Conservation (phyloP, 2,113 vertebrate species). For the Pygoscelis antarcticus region DNA sequence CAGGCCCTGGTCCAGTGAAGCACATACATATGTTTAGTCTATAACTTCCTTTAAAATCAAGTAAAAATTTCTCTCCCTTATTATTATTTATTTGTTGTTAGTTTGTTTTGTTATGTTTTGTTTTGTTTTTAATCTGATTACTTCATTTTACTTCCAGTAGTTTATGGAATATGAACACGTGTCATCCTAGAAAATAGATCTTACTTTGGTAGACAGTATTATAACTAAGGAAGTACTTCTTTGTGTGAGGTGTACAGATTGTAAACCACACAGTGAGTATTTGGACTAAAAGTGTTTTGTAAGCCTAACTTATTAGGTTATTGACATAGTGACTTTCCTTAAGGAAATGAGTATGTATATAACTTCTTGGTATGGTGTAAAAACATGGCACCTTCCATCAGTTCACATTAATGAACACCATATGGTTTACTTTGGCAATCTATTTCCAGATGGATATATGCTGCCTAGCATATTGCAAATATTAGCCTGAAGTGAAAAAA, state of each 20-base stretch:
- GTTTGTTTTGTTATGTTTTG: background rate
- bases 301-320: background rate
- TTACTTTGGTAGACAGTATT: background rate
- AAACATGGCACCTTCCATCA: background rate
- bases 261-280: background rate
- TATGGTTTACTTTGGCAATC: background rate
- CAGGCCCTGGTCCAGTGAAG: background rate
- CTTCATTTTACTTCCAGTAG: background rate
- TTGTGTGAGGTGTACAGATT: background rate
- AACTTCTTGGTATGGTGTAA: background rate
- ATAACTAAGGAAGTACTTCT: background rate
- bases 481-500: background rate
- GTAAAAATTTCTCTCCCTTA: background rate
- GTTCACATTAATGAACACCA: background rate
- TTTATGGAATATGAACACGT: background rate
- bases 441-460: background rate
- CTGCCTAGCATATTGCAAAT: background rate
- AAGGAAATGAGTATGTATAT: background rate
- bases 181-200: background rate
- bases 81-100: background rate
- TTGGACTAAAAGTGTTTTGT: background rate
- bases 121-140: background rate
- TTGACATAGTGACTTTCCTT: background rate
- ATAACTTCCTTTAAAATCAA: background rate
- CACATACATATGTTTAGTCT: background rate